phyloP scores from a whole-genome alignment of 2,113 vertebrate species.

The Dasyprocta punctata region DNA sequence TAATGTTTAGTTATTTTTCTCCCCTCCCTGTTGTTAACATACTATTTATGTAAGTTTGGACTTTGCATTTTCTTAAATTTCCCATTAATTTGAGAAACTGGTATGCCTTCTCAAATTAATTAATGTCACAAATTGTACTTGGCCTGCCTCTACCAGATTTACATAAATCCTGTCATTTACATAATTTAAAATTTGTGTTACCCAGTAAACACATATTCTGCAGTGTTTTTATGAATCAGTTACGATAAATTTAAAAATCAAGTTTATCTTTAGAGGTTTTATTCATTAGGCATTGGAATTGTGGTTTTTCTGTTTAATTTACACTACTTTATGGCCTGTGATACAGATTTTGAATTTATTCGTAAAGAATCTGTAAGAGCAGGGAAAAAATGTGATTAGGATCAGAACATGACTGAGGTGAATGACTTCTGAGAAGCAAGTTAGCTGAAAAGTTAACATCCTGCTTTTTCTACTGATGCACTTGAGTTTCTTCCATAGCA shows the following conservation, averaged over 20 bases:
- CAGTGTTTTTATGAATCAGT: background rate
- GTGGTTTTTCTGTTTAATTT: background rate
- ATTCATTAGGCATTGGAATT: background rate
- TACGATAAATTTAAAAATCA: background rate
- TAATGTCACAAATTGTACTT: background rate
- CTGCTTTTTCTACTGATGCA: background rate
- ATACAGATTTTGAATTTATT: background rate
- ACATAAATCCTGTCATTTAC: background rate
- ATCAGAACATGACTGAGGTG: background rate
- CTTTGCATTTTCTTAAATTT: conserved; percentile 14
- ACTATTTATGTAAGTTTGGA: background rate
- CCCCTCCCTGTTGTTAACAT: background rate
- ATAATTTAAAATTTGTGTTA: conserved; percentile 13
- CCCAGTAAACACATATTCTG: background rate
- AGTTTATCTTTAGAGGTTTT: background rate
- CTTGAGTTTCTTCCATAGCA: background rate
- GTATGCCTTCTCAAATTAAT: background rate
- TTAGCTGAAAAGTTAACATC: background rate
- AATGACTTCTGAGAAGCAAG: background rate
- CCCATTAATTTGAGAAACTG: conserved; percentile 1
- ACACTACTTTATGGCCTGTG: background rate
- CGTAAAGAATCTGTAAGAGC: background rate
- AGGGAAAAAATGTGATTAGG: background rate
- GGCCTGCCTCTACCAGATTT: background rate
- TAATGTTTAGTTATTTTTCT: background rate